Conservation (phyloP, 2,888 invertebrate genomes). For the Hydrotaea diabolus region DNA sequence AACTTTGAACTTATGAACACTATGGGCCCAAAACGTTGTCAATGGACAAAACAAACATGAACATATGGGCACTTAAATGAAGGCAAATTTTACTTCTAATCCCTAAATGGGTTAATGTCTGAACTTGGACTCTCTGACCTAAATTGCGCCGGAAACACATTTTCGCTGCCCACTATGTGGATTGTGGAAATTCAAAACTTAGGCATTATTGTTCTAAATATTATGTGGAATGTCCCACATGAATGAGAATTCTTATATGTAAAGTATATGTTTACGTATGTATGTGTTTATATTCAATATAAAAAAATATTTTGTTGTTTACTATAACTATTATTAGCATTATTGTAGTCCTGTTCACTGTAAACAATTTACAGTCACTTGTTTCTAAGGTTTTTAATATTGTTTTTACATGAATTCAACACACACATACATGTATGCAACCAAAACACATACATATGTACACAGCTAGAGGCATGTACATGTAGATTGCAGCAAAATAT, state of each 20-base stretch:
- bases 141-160: too few relatives aligned
- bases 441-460: neutral
- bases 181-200: neutral
- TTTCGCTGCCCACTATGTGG: too few relatives aligned
- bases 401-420: neutral
- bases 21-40: too few relatives aligned
- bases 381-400: neutral
- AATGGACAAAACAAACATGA: too few relatives aligned
- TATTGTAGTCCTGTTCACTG: neutral
- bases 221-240: neutral
- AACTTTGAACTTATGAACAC: too few relatives aligned
- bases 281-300: neutral
- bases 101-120: too few relatives aligned
- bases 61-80: too few relatives aligned
- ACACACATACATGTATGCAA: neutral
- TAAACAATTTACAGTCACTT: slow-evolving; percentile 40
- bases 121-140: too few relatives aligned
- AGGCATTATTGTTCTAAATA: neutral
- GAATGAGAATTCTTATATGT: neutral
- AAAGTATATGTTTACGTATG: neutral
- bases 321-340: slow-evolving; percentile 2
- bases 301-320: slow-evolving; percentile 19
- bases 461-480: too few relatives aligned
- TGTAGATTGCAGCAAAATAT: neutral
- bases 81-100: too few relatives aligned